Base-by-base conservation (phyloP, 92 coral and sea anemone species). In the Ricordea florida region DNA sequence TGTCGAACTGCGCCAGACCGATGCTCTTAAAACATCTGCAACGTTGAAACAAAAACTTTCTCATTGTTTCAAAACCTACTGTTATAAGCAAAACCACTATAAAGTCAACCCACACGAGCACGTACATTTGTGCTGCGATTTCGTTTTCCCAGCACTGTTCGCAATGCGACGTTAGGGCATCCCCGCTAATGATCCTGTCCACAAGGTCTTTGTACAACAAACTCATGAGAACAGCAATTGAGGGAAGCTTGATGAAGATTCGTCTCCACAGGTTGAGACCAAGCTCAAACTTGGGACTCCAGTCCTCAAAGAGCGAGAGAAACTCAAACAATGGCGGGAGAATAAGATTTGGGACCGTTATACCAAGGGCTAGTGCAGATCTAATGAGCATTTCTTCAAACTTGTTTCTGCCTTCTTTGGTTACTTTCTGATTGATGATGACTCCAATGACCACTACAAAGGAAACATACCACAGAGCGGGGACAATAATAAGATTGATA, bases 261-360 rank as follows among this genome's bases (percentile, higher is more conserved):
- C 92, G 82, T 67, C 98, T 66, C 82, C 89, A 70, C 20, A 94
- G 87, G 71, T 94, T 92, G 33, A 94, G 65, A 0, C 92, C 97
- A 33, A 94, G 85, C 71, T 94, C 98, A 13, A 83, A 83, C 41
- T 90, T 89, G 7, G 97, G 96, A 64, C 90, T 71, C 86, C 94
- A 94, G 67, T 94, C 96, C 71, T 94, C 98, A 71, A 94, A 94
- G 43, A 93, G 72, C 40, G 97, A 83, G 50, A 94, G 71, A 20
- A 94, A 87, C 40, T 93, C 97, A 71, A 94, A 94, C 27, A 94
- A 57, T 3, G 97, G 89, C 8, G 98, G 98, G 15, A 94, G 74
- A 17, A 92, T 52, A 3, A 94, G 82, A 47, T 94, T 94, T 35
- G 93, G 92, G 37, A 90, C 84, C 17, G 98, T 92, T 50, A 94